phyloP scores from a whole-genome alignment of 2,113 vertebrate species.

The Hylia prasina region DNA sequence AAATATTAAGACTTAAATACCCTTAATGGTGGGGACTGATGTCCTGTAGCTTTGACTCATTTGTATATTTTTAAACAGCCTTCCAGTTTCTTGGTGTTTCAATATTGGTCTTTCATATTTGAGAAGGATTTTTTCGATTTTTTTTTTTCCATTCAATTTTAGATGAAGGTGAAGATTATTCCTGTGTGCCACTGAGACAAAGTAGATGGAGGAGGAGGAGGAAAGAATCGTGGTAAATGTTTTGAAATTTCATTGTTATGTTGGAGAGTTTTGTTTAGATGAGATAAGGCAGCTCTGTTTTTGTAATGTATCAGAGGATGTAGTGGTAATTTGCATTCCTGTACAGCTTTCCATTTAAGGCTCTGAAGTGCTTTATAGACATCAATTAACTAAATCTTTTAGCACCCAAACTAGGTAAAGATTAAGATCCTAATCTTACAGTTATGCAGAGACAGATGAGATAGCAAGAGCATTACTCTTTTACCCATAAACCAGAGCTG shows the following conservation, averaged over 20 bases:
- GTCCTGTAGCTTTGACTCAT: neutral
- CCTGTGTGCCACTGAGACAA: neutral
- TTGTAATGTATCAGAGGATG: neutral
- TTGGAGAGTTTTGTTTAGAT: neutral
- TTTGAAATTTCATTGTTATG: neutral
- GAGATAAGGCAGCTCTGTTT: neutral
- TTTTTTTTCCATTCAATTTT: neutral
- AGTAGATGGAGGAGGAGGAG: neutral
- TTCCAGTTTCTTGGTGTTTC: neutral
- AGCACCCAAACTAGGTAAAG: neutral
- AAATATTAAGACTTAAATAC: conserved; percentile 28
- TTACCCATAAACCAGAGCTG: neutral
- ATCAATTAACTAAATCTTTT: neutral
- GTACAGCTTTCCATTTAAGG: neutral
- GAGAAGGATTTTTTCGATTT: neutral
- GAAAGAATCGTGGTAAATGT: neutral
- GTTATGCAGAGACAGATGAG: neutral
- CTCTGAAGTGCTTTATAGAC: neutral
- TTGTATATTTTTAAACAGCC: neutral
- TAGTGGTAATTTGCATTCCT: neutral
- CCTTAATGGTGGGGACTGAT: neutral
- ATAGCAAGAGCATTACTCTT: neutral
- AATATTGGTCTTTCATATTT: neutral
- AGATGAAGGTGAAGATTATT: neutral
- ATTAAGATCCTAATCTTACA: neutral